phyloP scores from a whole-genome alignment of 2,113 vertebrate species.

The Buteo buteo region DNA sequence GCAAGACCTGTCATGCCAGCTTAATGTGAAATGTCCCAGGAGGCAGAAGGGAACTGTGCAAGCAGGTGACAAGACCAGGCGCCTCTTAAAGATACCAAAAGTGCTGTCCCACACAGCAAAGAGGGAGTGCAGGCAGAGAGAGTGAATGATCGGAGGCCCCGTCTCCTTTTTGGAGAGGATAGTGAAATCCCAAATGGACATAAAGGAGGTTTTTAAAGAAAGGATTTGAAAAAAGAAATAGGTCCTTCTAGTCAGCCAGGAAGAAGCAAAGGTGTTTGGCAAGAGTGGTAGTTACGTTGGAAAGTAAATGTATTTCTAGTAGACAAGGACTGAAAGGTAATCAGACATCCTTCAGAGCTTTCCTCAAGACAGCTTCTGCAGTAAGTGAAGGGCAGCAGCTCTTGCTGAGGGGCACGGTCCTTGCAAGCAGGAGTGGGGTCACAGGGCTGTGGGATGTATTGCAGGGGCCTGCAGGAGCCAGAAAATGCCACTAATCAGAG shows the following conservation, averaged over 20 bases:
- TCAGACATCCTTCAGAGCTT: not conserved
- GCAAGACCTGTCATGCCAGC: not conserved
- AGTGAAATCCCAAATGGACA: not conserved
- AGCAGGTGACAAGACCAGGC: not conserved
- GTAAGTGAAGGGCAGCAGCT: not conserved
- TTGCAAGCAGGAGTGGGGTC: accelerated
- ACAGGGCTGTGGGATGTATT: not conserved
- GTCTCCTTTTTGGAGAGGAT: not conserved
- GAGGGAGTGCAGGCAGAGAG: not conserved
- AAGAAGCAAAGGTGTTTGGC: not conserved
- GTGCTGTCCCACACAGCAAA: not conserved
- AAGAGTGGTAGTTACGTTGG: not conserved
- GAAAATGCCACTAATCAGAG: not conserved
- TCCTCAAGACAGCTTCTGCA: not conserved
- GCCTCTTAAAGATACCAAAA: not conserved
- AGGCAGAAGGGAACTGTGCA: not conserved
- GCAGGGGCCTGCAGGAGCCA: not conserved
- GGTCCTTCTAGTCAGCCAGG: not conserved
- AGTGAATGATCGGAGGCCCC: not conserved
- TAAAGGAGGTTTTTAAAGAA: not conserved
- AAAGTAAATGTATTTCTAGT: not conserved
- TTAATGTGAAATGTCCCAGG: not conserved
- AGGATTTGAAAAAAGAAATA: not conserved
- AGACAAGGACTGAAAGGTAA: not conserved
- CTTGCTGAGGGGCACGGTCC: not conserved